These are phyloP conservation scores for Drepana arcuata DNA, from an alignment of 1,140 invertebrate genomes.

Conservation along the genomic window DNA sequence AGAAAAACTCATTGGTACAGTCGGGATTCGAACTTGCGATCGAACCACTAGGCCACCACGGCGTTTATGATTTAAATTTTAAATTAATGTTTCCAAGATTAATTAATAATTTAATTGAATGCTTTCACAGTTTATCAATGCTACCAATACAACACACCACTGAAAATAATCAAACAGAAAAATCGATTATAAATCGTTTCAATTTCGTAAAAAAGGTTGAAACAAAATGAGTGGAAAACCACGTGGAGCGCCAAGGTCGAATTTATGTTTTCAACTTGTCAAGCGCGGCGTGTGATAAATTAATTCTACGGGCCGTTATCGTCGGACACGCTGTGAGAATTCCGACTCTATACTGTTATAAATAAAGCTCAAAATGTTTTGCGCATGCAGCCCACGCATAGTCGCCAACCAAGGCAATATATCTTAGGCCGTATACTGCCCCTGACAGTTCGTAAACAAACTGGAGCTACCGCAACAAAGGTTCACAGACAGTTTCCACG, in stretches of 20 bases:
- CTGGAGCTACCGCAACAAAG: constrained; percentile 68
- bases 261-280: constrained; percentile 73
- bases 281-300: constrained; percentile 71
- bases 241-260: constrained; percentile 70
- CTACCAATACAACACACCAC: constrained; percentile 3
- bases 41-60: too few relatives aligned
- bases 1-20: too few relatives aligned
- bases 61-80: too few relatives aligned
- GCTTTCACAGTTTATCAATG: too few relatives aligned
- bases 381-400: constrained; percentile 50
- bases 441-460: constrained; percentile 72
- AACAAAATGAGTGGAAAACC: too few relatives aligned
- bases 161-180: constrained; percentile 9
- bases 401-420: constrained; percentile 71
- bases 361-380: too few relatives aligned
- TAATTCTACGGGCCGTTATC: constrained; percentile 69
- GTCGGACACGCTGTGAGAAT: constrained; percentile 10
- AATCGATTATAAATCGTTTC: constrained; percentile 21
- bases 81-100: too few relatives aligned
- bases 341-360: constrained; percentile 23
- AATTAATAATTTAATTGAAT: too few relatives aligned
- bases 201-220: constrained; percentile 15
- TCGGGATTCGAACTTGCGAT: too few relatives aligned
- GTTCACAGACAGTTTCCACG: constrained; percentile 26
- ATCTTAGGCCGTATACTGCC: constrained; percentile 70